Evolutionary conservation across 2,113 vertebrate genomes (phyloP), one percentile per base, ranked within the genome.

Genomic region (Micronisus gabar): DNA sequence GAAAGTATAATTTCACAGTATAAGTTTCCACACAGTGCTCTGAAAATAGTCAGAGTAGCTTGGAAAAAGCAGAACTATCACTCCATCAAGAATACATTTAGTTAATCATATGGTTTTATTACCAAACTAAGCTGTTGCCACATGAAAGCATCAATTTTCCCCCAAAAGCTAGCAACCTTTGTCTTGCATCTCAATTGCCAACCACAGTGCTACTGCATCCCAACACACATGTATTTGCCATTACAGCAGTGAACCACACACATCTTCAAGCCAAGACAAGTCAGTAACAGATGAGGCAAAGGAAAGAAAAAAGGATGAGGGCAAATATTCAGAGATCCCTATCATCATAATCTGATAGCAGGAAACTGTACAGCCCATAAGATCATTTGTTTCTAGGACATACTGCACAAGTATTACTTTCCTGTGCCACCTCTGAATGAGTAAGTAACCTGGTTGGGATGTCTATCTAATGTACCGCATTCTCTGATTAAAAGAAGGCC

Each of bases 391-490:
- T 98, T 98, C 92, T 88, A 96, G 95, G 86, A 92, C 95, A 97
- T 97, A 90, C 27, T 98, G 97, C 97, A 98, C 98, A 98, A 99
- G 96, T 98, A 98, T 97, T 94, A 96, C 83, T 97, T 97, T 97
- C 97, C 97, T 98, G 97, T 97, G 90, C 73, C 96, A 96, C 91
- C 73, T 66, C 73, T 79, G 83, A 65, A n/a, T 25, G 15, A 90
- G 66, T 90, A 94, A 96, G 87, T 84, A 97, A 96, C 81, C 95
- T 94, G 38, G 90, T 40, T 97, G 94, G 94, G 92, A 94, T 43
- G 90, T 92, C 96, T 97, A 92, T 90, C 76, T 95, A 96, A 97
- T 29, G 47, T 40, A 95, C 70, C 90, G 93, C 82, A 96, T 96
- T 97, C 97, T 97, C 92, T 96, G 86, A 95, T 86, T 96, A 82